Base-by-base conservation (phyloP, 2,888 invertebrate species). In the Aleiodes alternator region DNA sequence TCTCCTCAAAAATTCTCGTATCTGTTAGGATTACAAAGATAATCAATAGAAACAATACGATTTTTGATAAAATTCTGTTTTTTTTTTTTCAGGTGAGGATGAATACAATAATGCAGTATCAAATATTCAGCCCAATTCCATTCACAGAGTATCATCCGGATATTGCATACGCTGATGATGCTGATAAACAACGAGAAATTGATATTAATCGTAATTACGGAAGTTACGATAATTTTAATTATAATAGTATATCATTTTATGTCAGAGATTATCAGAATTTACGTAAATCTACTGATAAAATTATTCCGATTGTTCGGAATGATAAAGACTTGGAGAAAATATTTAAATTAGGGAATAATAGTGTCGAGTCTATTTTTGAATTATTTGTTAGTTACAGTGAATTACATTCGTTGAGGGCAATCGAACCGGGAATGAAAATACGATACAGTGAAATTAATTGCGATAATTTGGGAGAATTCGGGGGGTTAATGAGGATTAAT, bases 71-170 rank as follows among this genome's bases (percentile, higher is more conserved):
- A 71, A 57, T 43, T 43, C 2, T 8, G 23, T 61, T 7, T 75
- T 51, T 69, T 51, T 69, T 80, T 79, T 87, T 88, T 61, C 88
- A 95, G 95, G 95, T 97, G 11, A 94, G 98, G 76, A 97, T 99
- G 96, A 98, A 98, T 90, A 97, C 97, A 3, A 96, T 99, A 79
- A 90, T 91, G 81, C 95, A 95, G 80, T 95, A 94, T 90, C 98
- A 98, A 91, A 94, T 98, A 84, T 99, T 95, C 91, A 94, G 95
- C 84, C 96, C 98, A n/a, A 94, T 97, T 80, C 96, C 96, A 23
- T 99, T 98, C 90, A 93, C 95, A 84, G 96, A 97, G 86, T 97
- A 95, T 91, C 93, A 97, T 85, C 96, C 96, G 64, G 92, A 92
- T 83, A 91, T 94, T 80, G 91, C 86, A 14, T 88, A 90, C 56